These are phyloP conservation scores for Vesta saturnalis DNA, from an alignment of 2,888 invertebrate species.

Conservation along the genomic window DNA sequence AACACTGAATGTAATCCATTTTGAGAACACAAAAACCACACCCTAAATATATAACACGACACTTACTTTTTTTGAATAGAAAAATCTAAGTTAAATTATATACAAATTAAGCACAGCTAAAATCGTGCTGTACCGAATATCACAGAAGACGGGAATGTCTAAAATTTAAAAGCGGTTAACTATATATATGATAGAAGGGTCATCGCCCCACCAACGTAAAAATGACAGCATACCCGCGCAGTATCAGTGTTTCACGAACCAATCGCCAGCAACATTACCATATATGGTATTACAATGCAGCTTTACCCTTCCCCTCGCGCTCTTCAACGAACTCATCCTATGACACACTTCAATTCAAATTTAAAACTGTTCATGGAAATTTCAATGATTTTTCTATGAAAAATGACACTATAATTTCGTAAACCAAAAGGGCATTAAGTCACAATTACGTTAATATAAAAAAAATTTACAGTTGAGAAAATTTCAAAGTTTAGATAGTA, in stretches of 20 bases:
- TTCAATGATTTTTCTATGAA: slow-evolving; percentile 7
- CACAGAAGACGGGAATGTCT: slow-evolving; percentile 58
- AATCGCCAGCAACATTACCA: slow-evolving; percentile 80
- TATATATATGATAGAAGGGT: slow-evolving; percentile 67
- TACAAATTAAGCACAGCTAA: slow-evolving; percentile 48
- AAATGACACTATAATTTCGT: not conserved
- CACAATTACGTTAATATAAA: slow-evolving; percentile 11
- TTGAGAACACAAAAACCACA: slow-evolving; percentile 24
- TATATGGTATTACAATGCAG: slow-evolving; percentile 79
- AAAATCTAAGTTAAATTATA: slow-evolving; percentile 38
- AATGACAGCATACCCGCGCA: slow-evolving; percentile 55
- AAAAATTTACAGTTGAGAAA: too few species aligned
- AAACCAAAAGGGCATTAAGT: not conserved
- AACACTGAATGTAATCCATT: not conserved
- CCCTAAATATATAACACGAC: slow-evolving; percentile 19
- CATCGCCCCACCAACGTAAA: slow-evolving; percentile 66
- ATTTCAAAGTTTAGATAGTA: too few species aligned
- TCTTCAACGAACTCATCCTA: slow-evolving; percentile 31
- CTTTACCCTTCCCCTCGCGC: slow-evolving; percentile 59
- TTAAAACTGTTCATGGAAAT: slow-evolving; percentile 27
- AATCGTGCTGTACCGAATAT: slow-evolving; percentile 46
- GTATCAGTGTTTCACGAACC: slow-evolving; percentile 61
- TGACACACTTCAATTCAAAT: slow-evolving; percentile 40
- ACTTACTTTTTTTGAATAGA: slow-evolving; percentile 24
- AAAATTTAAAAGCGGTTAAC: slow-evolving; percentile 49